A percentile compares a stretch with the other conserved stretches of the same genome.
Conservation (phyloP, 2,797 vertebrate species). For the Catamblyrhynchus diadema region DNA sequence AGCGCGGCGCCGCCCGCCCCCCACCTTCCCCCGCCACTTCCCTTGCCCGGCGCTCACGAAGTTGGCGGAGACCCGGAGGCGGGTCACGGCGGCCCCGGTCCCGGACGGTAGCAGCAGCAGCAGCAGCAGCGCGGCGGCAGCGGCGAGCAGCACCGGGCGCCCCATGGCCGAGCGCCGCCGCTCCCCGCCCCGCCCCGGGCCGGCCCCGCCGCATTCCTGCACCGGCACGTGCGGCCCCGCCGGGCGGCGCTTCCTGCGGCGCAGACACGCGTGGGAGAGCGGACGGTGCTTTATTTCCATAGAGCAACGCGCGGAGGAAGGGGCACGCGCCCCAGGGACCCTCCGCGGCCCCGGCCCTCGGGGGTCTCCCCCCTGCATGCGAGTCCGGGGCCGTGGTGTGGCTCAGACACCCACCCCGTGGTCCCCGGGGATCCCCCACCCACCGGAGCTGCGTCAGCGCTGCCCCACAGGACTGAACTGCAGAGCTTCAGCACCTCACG, state of each 20-base stretch:
- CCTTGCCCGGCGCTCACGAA: slow-evolving; percentile 1
- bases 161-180: neutral
- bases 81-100: neutral
- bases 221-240: neutral
- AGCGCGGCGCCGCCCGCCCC: neutral
- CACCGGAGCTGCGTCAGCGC: neutral
- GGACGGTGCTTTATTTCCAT: slow-evolving; percentile 21
- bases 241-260: slow-evolving; percentile 4
- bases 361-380: neutral
- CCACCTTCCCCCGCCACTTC: no score
- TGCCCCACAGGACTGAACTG: neutral
- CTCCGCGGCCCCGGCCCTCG: neutral
- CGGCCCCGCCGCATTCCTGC: slow-evolving; percentile 44
- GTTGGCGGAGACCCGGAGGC: slow-evolving; percentile 26
- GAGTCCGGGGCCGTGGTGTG: neutral
- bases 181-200: neutral
- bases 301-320: neutral
- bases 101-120: neutral
- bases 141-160: neutral
- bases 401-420: neutral
- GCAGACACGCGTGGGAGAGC: neutral
- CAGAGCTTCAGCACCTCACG: neutral
- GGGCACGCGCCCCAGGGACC: no score
- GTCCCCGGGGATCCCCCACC: neutral
- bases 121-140: neutral